phyloP scores from a whole-genome alignment of 1,140 invertebrate genomes.

The Oryzaephilus surinamensis region DNA sequence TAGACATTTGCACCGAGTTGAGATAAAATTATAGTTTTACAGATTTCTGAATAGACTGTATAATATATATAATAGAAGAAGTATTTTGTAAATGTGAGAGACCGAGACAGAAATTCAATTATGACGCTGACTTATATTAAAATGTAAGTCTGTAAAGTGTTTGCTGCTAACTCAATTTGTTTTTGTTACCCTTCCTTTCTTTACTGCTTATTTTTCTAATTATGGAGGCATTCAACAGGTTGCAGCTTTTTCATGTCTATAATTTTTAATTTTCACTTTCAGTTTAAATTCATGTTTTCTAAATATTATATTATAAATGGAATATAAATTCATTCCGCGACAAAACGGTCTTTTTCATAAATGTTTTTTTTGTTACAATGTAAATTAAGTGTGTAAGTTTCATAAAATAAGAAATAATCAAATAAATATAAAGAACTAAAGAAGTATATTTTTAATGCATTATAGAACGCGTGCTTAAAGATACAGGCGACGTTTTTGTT shows the following conservation, averaged over 20 bases:
- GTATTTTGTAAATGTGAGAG: slow-evolving; percentile 6
- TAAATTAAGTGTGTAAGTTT: too few species aligned
- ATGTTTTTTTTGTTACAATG: too few species aligned
- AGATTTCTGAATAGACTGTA: slow-evolving; percentile 8
- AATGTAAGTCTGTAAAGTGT: slow-evolving; percentile 25
- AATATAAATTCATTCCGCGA: too few species aligned
- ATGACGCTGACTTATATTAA: slow-evolving; percentile 22
- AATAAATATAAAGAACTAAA: too few species aligned
- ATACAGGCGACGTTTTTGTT: too few species aligned
- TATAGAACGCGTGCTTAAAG: too few species aligned
- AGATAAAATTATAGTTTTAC: slow-evolving; percentile 17
- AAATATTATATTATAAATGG: too few species aligned
- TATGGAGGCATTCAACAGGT: slow-evolving; percentile 24
- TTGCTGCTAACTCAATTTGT: slow-evolving; percentile 27
- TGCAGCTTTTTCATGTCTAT: slow-evolving; percentile 19
- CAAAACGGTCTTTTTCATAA: slow-evolving; percentile 1
- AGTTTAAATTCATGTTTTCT: slow-evolving; percentile 12
- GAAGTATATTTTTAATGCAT: too few species aligned
- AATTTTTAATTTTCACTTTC: slow-evolving; percentile 25
- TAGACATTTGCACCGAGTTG: slow-evolving; percentile 13
- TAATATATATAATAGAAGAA: background rate
- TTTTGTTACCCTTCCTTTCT: slow-evolving; percentile 21
- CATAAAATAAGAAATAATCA: too few species aligned
- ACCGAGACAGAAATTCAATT: slow-evolving; percentile 18
- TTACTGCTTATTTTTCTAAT: slow-evolving; percentile 23